Evolutionary conservation across 2,888 invertebrate genomes (phyloP), one percentile per base, ranked within the genome.

Genomic region (Blomia tropicalis): DNA sequence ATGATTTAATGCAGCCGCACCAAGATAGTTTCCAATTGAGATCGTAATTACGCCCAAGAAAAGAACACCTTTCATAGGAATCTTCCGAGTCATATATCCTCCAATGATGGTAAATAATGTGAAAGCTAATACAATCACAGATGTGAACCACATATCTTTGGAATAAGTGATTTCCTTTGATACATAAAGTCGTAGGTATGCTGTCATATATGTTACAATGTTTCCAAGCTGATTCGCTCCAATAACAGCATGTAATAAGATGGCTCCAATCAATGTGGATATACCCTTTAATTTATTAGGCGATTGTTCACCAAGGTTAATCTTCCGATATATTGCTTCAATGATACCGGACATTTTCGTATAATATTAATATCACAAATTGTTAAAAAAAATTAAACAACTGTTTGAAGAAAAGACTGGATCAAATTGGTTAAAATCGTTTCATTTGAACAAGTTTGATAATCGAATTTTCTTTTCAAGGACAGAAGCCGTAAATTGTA

Each of bases 101-200:
- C 60, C 31, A 2, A 59, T 43, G 4, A 59, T 59, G 4, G 60
- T 59, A 17, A 59, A 44, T 30, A 44, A 19, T 14, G 60, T 59
- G 43, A 59, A 59, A n/a, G 60, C 44, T 2, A 44, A 22, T 4
- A 59, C 60, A 1, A 19, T 43, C 2, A 59, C 47, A 2, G 60
- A 43, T n/a, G 43, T 56, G 22, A 59, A 56, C 60, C 60, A 59
- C n/a, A 51, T 44, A 31, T 44, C 31, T 4, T 51, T 29, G 23
- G 31, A 29, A 25, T 59, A 59, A 22, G 30, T 59, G n/a, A 23
- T 44, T 4, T 59, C 60, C 11, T 29, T 27, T 14, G 60, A 59
- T 2, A 43, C 44, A 31, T 59, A 29, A n/a, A 44, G 14, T 4
- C 47, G 5, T 27, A 59, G 22, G 31, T 59, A 59, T 5, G 60